phyloP scores from a whole-genome alignment of 2,888 invertebrate species.

The Blera fallax region DNA sequence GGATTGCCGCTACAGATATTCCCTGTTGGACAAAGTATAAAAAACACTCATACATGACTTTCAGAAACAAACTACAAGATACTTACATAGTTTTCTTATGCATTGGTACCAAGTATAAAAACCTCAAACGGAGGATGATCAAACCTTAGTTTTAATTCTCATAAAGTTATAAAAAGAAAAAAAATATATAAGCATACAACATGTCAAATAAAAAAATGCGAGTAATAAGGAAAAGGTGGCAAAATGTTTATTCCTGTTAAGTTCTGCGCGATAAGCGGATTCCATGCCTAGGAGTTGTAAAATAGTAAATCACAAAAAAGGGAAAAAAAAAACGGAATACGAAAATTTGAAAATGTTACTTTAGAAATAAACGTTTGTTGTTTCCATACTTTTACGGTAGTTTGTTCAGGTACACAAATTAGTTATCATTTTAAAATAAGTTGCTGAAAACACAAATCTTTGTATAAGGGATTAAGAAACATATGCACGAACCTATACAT shows the following conservation, averaged over 20 bases:
- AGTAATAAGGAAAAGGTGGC: conserved; percentile 25
- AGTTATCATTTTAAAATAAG: conserved; percentile 39
- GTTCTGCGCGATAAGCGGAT: conserved; percentile 41
- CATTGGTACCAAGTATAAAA: too few relatives aligned
- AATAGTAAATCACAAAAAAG: conserved; percentile 42
- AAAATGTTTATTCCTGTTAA: conserved; percentile 54
- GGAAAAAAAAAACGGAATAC: conserved; percentile 14
- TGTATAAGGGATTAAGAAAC: conserved; percentile 16
- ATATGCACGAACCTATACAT: conserved; percentile 35
- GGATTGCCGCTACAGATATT: too few relatives aligned
- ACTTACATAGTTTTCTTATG: too few relatives aligned
- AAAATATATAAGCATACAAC: too few relatives aligned
- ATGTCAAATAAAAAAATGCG: conserved; percentile 1
- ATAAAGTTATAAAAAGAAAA: too few relatives aligned
- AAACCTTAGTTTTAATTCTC: too few relatives aligned
- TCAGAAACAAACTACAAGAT: too few relatives aligned
- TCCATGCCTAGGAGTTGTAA: conserved; percentile 30
- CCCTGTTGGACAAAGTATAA: too few relatives aligned
- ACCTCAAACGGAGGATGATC: too few relatives aligned
- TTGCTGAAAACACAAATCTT: conserved; percentile 38
- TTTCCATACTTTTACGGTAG: conserved; percentile 42
- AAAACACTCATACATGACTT: too few relatives aligned
- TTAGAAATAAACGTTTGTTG: conserved; percentile 45
- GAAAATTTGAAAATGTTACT: conserved; percentile 20
- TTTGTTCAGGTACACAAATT: conserved; percentile 62